A percentile compares a stretch with the other conserved stretches of the same genome.
Evolutionary conservation across 1,140 invertebrate species (phyloP).

Genomic region (Lucilia sericata): DNA sequence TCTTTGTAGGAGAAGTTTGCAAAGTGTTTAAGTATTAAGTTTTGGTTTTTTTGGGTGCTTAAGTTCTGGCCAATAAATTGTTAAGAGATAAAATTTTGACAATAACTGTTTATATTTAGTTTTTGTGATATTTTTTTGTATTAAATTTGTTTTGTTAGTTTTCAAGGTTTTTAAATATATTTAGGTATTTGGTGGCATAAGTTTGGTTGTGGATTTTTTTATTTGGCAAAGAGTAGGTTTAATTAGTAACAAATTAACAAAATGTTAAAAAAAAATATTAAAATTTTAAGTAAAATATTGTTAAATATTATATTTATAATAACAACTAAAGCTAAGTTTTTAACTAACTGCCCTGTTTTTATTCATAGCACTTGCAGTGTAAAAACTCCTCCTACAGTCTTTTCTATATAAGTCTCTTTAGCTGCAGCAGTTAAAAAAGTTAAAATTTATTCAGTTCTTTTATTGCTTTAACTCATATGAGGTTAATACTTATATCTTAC

Average conservation of each 20-base stretch:
- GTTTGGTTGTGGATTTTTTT: background rate
- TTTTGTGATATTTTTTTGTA: too few relatives aligned
- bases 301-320: too few relatives aligned
- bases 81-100: conserved; percentile 13
- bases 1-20: background rate
- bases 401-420: background rate
- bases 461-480: background rate
- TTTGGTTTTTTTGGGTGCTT: background rate
- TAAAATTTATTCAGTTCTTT: background rate
- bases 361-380: background rate
- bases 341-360: background rate
- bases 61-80: conserved; percentile 12
- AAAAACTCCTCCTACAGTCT: background rate
- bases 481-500: conserved; percentile 21
- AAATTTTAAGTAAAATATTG: too few relatives aligned
- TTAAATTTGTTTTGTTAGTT: background rate
- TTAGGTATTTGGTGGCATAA: background rate
- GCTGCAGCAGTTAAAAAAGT: background rate
- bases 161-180: background rate
- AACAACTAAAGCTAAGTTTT: too few relatives aligned
- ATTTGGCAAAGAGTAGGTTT: background rate
- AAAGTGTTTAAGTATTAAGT: background rate
- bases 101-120: conserved; percentile 21
- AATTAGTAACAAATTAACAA: background rate
- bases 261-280: too few relatives aligned